Evolutionary conservation across 2,113 vertebrate genomes (phyloP).

Genomic region (Isichthys henryi): DNA sequence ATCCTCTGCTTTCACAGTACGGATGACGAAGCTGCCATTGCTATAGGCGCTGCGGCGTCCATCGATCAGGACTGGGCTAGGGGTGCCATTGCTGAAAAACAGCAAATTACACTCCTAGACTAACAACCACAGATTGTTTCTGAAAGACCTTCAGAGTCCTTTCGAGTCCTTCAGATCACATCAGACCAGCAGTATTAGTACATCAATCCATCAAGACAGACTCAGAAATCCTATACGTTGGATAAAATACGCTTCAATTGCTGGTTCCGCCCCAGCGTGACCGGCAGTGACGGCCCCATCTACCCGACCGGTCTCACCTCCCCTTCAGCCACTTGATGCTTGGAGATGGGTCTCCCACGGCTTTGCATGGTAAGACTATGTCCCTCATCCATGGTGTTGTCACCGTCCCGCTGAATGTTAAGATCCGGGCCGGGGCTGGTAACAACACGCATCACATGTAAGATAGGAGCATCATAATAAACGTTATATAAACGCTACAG

Average conservation of each 20-base stretch:
- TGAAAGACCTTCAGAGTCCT: neutral
- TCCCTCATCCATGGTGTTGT: constrained; percentile 99
- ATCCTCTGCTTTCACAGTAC: constrained; percentile 94
- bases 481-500: neutral
- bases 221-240: neutral
- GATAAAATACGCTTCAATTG: neutral
- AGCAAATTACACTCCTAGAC: neutral
- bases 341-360: constrained; percentile 85
- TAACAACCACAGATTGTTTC: neutral
- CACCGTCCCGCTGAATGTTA: constrained; percentile 92
- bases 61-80: constrained; percentile 84
- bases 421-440: constrained; percentile 84
- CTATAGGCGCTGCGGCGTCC: constrained; percentile 82
- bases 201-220: neutral
- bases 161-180: no score
- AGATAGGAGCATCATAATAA: neutral
- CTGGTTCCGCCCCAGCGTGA: neutral
- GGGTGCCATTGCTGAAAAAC: constrained; percentile 79
- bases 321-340: constrained; percentile 97
- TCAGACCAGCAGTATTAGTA: neutral
- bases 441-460: neutral
- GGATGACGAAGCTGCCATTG: constrained; percentile 95
- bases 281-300: neutral
- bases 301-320: constrained; percentile 65
- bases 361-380: constrained; percentile 89